Evolutionary conservation across 2,797 vertebrate genomes (phyloP).

Genomic region (Epinephelus coioides): DNA sequence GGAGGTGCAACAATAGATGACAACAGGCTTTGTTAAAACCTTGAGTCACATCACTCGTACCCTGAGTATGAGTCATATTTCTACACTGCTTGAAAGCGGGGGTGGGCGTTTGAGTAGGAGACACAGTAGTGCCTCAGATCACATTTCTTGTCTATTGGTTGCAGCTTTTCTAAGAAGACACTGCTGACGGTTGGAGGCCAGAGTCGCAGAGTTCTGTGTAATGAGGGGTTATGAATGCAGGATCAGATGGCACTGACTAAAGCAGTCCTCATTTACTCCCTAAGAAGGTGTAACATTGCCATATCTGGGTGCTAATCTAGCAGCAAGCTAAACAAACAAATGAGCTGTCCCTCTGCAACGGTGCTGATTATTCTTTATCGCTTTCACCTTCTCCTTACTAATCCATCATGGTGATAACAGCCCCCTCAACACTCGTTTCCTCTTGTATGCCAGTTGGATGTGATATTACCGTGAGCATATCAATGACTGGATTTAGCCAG

Average conservation of each 20-base stretch:
- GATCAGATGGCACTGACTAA: slow-evolving; percentile 50
- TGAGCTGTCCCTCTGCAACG: slow-evolving; percentile 1
- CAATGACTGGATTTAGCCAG: slow-evolving; percentile 68
- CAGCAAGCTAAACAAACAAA: slow-evolving; percentile 44
- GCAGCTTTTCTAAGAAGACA: slow-evolving; percentile 58
- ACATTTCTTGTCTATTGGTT: slow-evolving; percentile 60
- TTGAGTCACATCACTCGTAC: slow-evolving; percentile 44
- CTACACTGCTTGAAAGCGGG: slow-evolving; percentile 16
- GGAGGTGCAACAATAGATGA: slow-evolving; percentile 31
- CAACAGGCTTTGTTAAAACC: slow-evolving; percentile 48
- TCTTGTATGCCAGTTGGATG: slow-evolving; percentile 47
- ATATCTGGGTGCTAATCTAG: slow-evolving; percentile 23
- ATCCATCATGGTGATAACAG: slow-evolving; percentile 33
- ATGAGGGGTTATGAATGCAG: slow-evolving; percentile 32
- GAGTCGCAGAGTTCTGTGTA: slow-evolving; percentile 13
- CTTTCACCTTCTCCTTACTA: slow-evolving; percentile 40
- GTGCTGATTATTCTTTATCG: slow-evolving; percentile 32
- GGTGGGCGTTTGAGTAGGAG: slow-evolving; percentile 43
- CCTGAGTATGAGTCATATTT: slow-evolving; percentile 44
- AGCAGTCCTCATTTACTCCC: slow-evolving; percentile 16
- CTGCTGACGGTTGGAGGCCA: slow-evolving; percentile 31
- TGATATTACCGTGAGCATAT: slow-evolving; percentile 63
- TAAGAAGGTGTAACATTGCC: slow-evolving; percentile 28
- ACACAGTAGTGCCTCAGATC: slow-evolving; percentile 45
- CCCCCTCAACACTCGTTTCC: slow-evolving; percentile 9